These are phyloP conservation scores for Cryptocephalus primarius DNA, from an alignment of 2,888 invertebrate species.

Conservation along the genomic window DNA sequence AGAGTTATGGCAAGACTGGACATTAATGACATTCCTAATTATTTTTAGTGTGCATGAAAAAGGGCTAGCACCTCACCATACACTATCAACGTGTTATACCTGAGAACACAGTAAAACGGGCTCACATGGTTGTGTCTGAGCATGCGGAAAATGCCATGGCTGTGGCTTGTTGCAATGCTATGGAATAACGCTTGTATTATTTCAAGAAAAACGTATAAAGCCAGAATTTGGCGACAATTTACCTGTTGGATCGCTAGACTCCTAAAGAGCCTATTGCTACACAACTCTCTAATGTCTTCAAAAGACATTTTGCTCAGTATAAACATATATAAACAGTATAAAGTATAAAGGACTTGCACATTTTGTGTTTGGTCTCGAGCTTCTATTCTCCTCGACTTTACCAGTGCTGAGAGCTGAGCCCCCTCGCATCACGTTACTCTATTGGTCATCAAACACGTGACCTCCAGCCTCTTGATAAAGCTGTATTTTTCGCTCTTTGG, in stretches of 20 bases:
- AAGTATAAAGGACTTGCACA: constrained; percentile 13
- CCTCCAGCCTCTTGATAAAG: constrained; percentile 8
- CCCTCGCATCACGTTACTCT: constrained; percentile 5
- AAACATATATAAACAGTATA: too few species aligned
- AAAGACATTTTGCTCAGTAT: constrained; percentile 19
- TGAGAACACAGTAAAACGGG: constrained; percentile 18
- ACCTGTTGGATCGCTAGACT: constrained; percentile 14
- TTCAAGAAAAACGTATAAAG: constrained; percentile 18
- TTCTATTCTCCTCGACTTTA: constrained; percentile 17
- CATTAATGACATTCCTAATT: constrained; percentile 10
- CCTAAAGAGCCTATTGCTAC: constrained; percentile 21
- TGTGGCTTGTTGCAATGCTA: not conserved
- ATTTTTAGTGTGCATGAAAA: constrained; percentile 24
- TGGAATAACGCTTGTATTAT: constrained; percentile 16
- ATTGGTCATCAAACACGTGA: constrained; percentile 2
- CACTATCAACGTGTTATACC: constrained; percentile 18
- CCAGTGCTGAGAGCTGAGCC: constrained; percentile 22
- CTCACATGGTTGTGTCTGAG: constrained; percentile 18
- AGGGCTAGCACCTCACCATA: constrained; percentile 17
- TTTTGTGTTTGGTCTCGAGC: constrained; percentile 22
- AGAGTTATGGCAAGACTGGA: not conserved
- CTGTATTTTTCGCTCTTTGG: not conserved
- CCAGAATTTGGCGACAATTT: constrained; percentile 14
- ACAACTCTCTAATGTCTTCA: constrained; percentile 12
- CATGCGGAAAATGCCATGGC: constrained; percentile 21